Conservation (phyloP, 2,113 vertebrate species). For the Beaufortia kweichowensis region DNA sequence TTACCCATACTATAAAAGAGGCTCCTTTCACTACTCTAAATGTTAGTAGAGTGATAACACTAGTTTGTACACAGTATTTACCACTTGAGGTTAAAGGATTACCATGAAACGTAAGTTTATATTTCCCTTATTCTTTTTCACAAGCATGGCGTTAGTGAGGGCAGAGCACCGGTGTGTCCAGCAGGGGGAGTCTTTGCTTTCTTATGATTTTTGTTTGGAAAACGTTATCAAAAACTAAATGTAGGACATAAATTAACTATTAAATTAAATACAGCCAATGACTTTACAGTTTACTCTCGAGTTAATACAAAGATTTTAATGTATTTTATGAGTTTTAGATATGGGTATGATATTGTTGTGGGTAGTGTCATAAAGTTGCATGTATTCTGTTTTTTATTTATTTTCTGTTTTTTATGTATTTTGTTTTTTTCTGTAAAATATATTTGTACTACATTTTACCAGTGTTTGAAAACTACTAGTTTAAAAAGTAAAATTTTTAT, state of each 20-base stretch:
- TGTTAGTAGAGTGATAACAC: constrained; percentile 56
- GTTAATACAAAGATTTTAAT: too few relatives aligned
- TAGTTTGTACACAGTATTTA: constrained; percentile 43
- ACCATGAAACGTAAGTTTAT: constrained; percentile 57
- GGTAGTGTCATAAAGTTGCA: too few relatives aligned
- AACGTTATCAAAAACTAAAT: background rate
- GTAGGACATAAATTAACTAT: background rate
- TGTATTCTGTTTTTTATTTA: too few relatives aligned
- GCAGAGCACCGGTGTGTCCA: background rate
- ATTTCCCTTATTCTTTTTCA: background rate
- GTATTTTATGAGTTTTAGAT: too few relatives aligned
- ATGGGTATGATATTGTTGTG: too few relatives aligned
- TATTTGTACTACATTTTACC: too few relatives aligned
- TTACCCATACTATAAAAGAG: constrained; percentile 56
- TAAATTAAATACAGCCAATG: background rate
- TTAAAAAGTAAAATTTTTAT: too few relatives aligned
- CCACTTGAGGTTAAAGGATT: constrained; percentile 34
- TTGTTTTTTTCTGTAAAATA: too few relatives aligned
- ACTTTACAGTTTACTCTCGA: too few relatives aligned
- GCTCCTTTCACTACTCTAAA: constrained; percentile 48
- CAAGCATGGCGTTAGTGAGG: background rate
- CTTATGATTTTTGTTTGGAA: background rate
- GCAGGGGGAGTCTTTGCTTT: background rate
- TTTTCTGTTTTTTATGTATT: too few relatives aligned
- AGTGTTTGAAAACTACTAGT: too few relatives aligned